Base-by-base conservation (phyloP, 2,797 vertebrate species). In the Lycodopsis pacificus region DNA sequence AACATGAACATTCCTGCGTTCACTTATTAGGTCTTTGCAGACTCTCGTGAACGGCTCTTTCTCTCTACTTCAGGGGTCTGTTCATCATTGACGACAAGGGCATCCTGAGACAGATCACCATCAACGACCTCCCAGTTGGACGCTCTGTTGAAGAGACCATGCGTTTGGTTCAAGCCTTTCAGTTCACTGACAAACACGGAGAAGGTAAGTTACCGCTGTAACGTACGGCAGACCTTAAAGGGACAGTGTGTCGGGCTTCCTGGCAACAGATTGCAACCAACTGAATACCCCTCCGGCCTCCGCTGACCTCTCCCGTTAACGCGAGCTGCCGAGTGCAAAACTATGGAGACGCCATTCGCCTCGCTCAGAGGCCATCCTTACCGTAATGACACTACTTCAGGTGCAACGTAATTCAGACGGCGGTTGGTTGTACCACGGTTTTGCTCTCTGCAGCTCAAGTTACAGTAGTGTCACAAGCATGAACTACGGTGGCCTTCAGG, bases 41-140 rank as follows among this genome's bases (percentile, higher is more conserved):
- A 61, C 20, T 54, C 20, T 54, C 20, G 27, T 17, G 4, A 61
- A 22, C 5, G 40, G 14, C 17, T 48, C 13, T 74, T 56, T 62
- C 6, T 81, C 3, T 77, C 0, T 34, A 7, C 32, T 72, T 64
- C 71, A 99, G 98, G 83, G 98, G 97, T 75, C 95, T 99, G 25
- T 99, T 99, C 91, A 98, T 99, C 84, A 97, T 99, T 82, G 98
- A 99, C 54, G 95, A 96, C 38, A 98, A 97, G 42, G 98, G 98
- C 30, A 93, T 97, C 82, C 94, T 99, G 91, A 96, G 97, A 58
- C 98, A 99, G 94, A 99, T 99, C 83, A 99, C 98, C 77, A 98
- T 99, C 86, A 99, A 99, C 4, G 97, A 99, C 91, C 96, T 99
- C 34, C 98, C 98, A 44, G 98, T 99, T 44, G 98, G 98, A 14